These are phyloP conservation scores for Squalus acanthias DNA, from an alignment of 2,797 vertebrate species.

Conservation along the genomic window DNA sequence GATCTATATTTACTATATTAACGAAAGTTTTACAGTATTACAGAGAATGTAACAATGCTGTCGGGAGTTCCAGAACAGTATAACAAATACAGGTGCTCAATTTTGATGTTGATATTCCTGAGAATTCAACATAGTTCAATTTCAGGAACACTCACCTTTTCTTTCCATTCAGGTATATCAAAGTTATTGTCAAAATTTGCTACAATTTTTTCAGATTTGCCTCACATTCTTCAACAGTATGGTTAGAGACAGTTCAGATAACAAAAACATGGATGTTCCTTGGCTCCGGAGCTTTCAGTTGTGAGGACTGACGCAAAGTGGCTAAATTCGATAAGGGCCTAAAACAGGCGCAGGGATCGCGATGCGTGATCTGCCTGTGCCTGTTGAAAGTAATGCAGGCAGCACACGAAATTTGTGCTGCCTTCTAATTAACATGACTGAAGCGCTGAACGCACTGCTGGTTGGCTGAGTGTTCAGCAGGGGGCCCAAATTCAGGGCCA, in stretches of 20 bases:
- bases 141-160: neutral
- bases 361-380: too few species aligned
- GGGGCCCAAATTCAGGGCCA: too few species aligned
- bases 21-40: neutral
- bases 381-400: too few species aligned
- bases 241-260: neutral
- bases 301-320: neutral
- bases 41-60: neutral
- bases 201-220: neutral
- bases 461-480: too few species aligned
- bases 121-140: neutral
- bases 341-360: too few species aligned
- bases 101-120: neutral
- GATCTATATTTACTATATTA: constrained; percentile 4
- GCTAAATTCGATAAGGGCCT: too few species aligned
- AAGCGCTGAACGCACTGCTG: too few species aligned
- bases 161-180: neutral
- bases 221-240: neutral
- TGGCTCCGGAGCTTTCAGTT: neutral
- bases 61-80: neutral
- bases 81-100: neutral
- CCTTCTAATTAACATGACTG: too few species aligned
- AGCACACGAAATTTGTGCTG: too few species aligned
- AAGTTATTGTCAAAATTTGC: neutral
- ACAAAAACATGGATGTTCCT: neutral